Evolutionary conservation across 2,888 invertebrate species (phyloP), one percentile per base, ranked within the genome.

Genomic region (Rhabditophanes sp.): DNA sequence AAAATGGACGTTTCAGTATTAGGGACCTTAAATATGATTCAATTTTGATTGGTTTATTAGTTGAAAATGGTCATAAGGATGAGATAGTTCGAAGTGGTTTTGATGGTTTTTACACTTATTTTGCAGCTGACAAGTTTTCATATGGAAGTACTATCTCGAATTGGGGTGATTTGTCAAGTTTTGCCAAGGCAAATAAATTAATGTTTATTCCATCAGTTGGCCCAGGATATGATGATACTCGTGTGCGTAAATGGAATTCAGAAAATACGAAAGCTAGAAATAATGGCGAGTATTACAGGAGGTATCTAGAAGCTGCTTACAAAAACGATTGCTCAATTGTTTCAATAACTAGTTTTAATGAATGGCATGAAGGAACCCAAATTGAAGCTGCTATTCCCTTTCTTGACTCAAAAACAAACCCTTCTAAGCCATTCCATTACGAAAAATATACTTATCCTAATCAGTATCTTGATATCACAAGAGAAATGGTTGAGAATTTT

Each of bases 341-440:
- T 11, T 74, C 75, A 7, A 74, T 78, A 35, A 77, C 77, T 24
- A 77, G 77, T 37, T 78, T 77, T 57, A 78, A 78, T 59, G 77
- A 78, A 57, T 78, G 78, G 78, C 75, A 76, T 47, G 77, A 78
- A 64, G 78, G 78, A 24, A 77, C 77, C 7, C 78, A 78, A 66
- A 77, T 78, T 35, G 78, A 78, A 62, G 75, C 76, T 24, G 77
- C 75, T 0, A 64, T 71, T 12, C 62, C 71, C 2, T 71, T 70
- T 37, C 60, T 55, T 18, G 62, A 57, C 28, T n/a, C n/a, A n/a
- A 52, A 62, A 9, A 60, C 58, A 14, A 70, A 67, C 46, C 66
- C 14, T 16, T 42, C 46, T 3, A 22, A 11, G 7, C 12, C 14
- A 5, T 36, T 36, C 23, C 37, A 26, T 3, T 45, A 45, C 31